phyloP scores from a whole-genome alignment of 2,888 invertebrate genomes.

The Pseudococcus viburni region DNA sequence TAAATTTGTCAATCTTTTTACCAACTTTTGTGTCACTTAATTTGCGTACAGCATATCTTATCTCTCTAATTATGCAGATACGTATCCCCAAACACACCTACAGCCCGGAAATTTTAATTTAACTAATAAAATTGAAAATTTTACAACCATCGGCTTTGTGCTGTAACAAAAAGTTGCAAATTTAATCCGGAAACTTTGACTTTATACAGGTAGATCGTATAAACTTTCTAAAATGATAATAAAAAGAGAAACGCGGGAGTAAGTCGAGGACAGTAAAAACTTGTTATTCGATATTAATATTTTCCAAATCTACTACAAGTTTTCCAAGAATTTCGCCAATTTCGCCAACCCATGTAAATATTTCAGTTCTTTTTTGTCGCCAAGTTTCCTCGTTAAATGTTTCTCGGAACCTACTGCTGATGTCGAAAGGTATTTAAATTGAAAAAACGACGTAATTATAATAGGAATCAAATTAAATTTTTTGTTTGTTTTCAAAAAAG shows the following conservation, averaged over 20 bases:
- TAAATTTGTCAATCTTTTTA: slow-evolving; percentile 53
- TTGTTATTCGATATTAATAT: slow-evolving; percentile 41
- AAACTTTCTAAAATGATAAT: slow-evolving; percentile 38
- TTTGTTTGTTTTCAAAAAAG: background rate
- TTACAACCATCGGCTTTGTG: slow-evolving; percentile 21
- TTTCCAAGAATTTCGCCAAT: background rate
- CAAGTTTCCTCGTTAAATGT: slow-evolving; percentile 46
- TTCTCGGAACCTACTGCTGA: background rate
- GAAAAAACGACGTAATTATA: slow-evolving; percentile 1
- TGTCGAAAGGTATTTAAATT: slow-evolving; percentile 11
- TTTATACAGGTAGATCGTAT: background rate
- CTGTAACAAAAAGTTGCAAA: background rate
- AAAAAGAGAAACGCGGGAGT: background rate
- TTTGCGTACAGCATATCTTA: background rate
- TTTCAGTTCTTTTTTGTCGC: background rate
- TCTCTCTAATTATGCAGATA: background rate
- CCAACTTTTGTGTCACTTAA: background rate
- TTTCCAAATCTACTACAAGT: slow-evolving; percentile 21
- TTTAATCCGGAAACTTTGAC: slow-evolving; percentile 49
- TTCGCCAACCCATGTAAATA: slow-evolving; percentile 15
- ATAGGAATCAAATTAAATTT: background rate
- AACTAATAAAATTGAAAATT: slow-evolving; percentile 33
- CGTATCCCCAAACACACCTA: background rate
- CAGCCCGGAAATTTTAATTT: slow-evolving; percentile 13
- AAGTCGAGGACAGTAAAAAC: slow-evolving; percentile 6